These are phyloP conservation scores for Syrmaticus mikado DNA, from an alignment of 2,113 vertebrate genomes.

Conservation along the genomic window DNA sequence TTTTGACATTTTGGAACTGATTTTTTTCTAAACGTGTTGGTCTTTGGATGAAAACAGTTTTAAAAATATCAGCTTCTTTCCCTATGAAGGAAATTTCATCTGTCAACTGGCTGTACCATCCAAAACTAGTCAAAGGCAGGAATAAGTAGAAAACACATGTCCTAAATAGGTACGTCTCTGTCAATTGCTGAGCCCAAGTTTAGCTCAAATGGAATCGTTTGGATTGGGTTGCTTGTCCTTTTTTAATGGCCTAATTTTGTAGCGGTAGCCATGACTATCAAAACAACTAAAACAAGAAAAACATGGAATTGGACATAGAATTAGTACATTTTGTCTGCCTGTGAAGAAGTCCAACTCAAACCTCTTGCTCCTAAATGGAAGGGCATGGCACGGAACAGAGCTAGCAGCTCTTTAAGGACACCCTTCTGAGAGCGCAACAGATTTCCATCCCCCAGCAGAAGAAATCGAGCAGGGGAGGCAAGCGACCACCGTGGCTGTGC, in stretches of 20 bases:
- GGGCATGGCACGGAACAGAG: too few relatives aligned
- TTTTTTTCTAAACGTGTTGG: conserved; percentile 49
- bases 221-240: conserved; percentile 20
- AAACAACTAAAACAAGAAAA: conserved; percentile 61
- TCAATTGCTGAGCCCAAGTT: conserved; percentile 24
- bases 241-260: conserved; percentile 59
- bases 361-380: conserved; percentile 17
- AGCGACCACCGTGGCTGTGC: too few relatives aligned
- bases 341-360: conserved; percentile 33
- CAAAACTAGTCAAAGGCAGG: conserved; percentile 58
- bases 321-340: conserved; percentile 40
- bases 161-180: conserved; percentile 41
- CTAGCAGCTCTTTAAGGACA: too few relatives aligned
- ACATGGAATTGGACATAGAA: conserved; percentile 40
- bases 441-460: too few relatives aligned
- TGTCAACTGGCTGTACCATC: conserved; percentile 52
- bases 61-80: conserved; percentile 56
- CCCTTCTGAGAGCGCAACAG: too few relatives aligned
- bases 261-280: conserved; percentile 63
- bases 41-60: conserved; percentile 62
- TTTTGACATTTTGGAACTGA: conserved; percentile 48
- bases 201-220: conserved; percentile 50
- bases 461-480: too few relatives aligned
- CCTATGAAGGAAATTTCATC: conserved; percentile 49
- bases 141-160: conserved; percentile 57